phyloP scores from a whole-genome alignment of 2,797 vertebrate species.

The Delichon dasypus region DNA sequence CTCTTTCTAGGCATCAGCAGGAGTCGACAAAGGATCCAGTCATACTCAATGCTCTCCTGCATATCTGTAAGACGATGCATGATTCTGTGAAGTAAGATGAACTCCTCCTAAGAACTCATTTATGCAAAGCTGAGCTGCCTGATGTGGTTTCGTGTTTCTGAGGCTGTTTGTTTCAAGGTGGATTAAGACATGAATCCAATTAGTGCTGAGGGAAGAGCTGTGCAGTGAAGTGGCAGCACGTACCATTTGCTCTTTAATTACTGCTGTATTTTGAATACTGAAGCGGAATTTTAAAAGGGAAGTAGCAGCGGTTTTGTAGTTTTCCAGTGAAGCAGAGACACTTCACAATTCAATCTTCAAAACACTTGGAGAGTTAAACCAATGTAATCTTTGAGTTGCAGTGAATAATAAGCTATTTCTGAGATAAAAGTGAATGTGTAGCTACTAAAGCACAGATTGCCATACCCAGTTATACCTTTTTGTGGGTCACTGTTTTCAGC shows the following conservation, averaged over 20 bases:
- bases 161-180: background rate
- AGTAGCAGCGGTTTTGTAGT: background rate
- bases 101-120: background rate
- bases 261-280: background rate
- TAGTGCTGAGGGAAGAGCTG: slow-evolving; percentile 9
- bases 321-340: background rate
- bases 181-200: slow-evolving; percentile 23
- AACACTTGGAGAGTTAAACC: background rate
- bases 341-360: background rate
- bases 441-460: background rate
- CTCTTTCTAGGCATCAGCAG: slow-evolving; percentile 85
- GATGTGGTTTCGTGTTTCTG: background rate
- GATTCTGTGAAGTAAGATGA: slow-evolving; percentile 94
- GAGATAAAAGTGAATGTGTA: background rate
- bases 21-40: slow-evolving; percentile 93
- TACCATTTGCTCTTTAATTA: slow-evolving; percentile 19
- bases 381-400: background rate
- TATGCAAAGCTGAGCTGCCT: background rate
- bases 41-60: slow-evolving; percentile 94
- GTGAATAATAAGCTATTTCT: background rate
- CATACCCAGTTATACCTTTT: background rate
- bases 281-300: background rate
- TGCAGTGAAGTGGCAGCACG: background rate
- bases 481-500: background rate
- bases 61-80: slow-evolving; percentile 97